Evolutionary conservation across 2,113 vertebrate species (phyloP).

Genomic region (Xiphophorus hellerii): DNA sequence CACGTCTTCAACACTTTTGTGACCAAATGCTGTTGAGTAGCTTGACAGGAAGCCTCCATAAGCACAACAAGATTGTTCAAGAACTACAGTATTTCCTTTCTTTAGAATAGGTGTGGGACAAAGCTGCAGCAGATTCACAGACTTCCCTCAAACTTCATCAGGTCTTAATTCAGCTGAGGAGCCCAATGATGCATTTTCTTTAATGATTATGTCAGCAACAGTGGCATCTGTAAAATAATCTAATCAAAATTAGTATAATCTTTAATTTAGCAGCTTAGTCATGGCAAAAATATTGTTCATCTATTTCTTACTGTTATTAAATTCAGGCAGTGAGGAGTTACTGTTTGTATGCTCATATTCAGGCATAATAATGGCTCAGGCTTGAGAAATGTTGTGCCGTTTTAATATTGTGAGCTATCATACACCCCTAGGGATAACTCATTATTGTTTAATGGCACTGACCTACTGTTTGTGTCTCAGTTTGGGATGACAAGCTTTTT

Average conservation of each 20-base stretch:
- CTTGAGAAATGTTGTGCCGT: not conserved
- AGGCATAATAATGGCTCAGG: not conserved
- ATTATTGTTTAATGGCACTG: not conserved
- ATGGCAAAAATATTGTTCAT: too few relatives aligned
- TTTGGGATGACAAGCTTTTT: not conserved
- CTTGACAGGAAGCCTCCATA: not conserved
- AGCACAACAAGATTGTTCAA: not conserved
- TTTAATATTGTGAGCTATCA: not conserved
- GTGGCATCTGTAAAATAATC: not conserved
- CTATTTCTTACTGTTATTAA: too few relatives aligned
- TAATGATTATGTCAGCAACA: not conserved
- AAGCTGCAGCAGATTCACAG: too few relatives aligned
- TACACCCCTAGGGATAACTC: not conserved
- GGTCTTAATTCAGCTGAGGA: not conserved
- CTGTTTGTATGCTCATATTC: too few relatives aligned
- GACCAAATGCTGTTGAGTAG: not conserved
- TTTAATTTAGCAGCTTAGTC: too few relatives aligned
- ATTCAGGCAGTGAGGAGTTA: too few relatives aligned
- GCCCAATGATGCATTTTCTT: not conserved
- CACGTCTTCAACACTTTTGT: too few relatives aligned
- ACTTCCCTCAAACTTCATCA: too few relatives aligned
- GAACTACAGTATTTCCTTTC: not conserved
- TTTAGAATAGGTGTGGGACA: too few relatives aligned
- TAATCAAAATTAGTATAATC: too few relatives aligned
- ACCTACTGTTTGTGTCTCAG: not conserved